Evolutionary conservation across 1,140 invertebrate species (phyloP).

Genomic region (Lutraria rhynchaena): DNA sequence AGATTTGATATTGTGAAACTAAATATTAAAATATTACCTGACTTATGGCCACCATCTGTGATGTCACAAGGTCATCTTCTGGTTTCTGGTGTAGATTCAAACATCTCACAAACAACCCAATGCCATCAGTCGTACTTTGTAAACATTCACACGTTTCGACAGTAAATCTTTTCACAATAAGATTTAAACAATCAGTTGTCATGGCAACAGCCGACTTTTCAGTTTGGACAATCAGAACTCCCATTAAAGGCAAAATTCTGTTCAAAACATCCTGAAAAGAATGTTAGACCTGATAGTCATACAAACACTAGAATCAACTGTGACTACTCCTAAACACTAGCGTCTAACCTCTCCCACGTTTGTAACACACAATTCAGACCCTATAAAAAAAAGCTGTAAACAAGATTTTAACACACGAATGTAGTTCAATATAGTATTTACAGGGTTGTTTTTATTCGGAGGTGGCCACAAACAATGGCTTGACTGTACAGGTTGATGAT

Average conservation of each 20-base stretch:
- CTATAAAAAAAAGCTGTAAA: no score
- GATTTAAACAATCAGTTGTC: constrained; percentile 46
- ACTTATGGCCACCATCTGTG: constrained; percentile 56
- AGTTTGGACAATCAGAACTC: constrained; percentile 9
- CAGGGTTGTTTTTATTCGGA: no score
- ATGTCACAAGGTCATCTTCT: neutral
- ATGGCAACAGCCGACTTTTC: neutral
- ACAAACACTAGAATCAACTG: no score
- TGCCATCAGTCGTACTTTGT: neutral
- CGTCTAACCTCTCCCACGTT: no score
- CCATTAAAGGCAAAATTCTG: constrained; percentile 49
- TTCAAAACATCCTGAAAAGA: constrained; percentile 60
- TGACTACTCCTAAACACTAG: no score
- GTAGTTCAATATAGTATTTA: no score
- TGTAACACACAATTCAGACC: no score
- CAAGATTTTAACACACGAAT: no score
- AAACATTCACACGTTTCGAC: constrained; percentile 42
- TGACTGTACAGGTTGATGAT: no score
- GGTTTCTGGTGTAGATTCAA: constrained; percentile 28
- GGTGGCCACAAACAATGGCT: no score
- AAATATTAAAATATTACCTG: constrained; percentile 55
- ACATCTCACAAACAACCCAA: constrained; percentile 49
- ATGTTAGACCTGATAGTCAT: no score
- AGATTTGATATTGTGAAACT: no score
- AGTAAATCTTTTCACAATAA: constrained; percentile 57